Evolutionary conservation across 2,888 invertebrate species (phyloP).

Genomic region (Habroteleia sp.): DNA sequence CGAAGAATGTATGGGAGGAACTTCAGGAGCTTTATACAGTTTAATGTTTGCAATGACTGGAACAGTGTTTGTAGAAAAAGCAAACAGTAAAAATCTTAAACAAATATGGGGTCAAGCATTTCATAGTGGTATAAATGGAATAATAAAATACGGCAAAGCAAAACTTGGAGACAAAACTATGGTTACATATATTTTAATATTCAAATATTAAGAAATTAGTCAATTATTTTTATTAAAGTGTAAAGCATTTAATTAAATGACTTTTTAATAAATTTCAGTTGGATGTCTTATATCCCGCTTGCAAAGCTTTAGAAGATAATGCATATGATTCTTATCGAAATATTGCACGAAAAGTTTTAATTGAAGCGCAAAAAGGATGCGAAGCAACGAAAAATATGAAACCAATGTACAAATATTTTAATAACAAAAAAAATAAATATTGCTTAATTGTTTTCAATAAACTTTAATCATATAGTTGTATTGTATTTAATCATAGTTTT

Average conservation of each 20-base stretch:
- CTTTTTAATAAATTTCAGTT: too few species aligned
- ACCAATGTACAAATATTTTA: slow-evolving; percentile 81
- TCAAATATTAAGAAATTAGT: too few species aligned
- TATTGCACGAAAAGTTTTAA: slow-evolving; percentile 77
- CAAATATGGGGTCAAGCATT: slow-evolving; percentile 83
- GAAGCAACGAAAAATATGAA: slow-evolving; percentile 83
- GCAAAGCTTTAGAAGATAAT: slow-evolving; percentile 79
- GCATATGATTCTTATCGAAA: slow-evolving; percentile 72
- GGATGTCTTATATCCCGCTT: slow-evolving; percentile 83
- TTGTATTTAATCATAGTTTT: too few species aligned
- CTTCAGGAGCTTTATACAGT: slow-evolving; percentile 90
- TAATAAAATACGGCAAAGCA: slow-evolving; percentile 88
- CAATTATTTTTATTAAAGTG: too few species aligned
- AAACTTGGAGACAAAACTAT: slow-evolving; percentile 89
- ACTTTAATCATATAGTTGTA: too few species aligned
- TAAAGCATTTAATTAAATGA: too few species aligned
- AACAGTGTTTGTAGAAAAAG: slow-evolving; percentile 73
- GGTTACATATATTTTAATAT: too few species aligned
- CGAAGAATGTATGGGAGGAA: slow-evolving; percentile 89
- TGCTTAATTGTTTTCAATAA: too few species aligned
- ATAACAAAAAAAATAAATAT: not conserved
- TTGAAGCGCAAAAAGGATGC: slow-evolving; percentile 82
- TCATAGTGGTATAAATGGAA: slow-evolving; percentile 83
- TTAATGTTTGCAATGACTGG: slow-evolving; percentile 87
- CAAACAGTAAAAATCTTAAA: slow-evolving; percentile 61